These are phyloP conservation scores for Emmelina monodactyla DNA, from an alignment of 2,888 invertebrate species.

Conservation along the genomic window DNA sequence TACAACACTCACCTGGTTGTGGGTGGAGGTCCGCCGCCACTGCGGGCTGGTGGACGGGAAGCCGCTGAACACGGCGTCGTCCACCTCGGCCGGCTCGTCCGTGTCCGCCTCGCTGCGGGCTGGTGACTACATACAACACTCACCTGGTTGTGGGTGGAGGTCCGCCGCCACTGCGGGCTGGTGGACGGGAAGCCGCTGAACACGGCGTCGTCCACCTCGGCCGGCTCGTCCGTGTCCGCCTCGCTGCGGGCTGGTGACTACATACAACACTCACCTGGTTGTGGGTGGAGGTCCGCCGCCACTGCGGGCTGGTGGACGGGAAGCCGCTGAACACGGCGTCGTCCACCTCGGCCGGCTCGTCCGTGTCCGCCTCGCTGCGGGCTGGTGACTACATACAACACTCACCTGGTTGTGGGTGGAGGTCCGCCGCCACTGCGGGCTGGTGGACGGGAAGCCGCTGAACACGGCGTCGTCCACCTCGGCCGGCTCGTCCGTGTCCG, in stretches of 20 bases:
- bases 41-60: conserved; percentile 58
- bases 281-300: conserved; percentile 46
- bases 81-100: conserved; percentile 50
- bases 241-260: no score
- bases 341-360: conserved; percentile 50
- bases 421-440: conserved; percentile 53
- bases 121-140: no score
- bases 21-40: conserved; percentile 41
- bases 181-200: conserved; percentile 59
- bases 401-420: no score
- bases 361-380: conserved; percentile 61
- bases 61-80: conserved; percentile 53
- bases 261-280: no score
- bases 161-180: conserved; percentile 52
- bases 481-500: conserved; percentile 58
- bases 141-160: no score
- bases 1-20: neutral
- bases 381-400: no score
- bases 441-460: conserved; percentile 56
- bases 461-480: conserved; percentile 49
- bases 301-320: conserved; percentile 56
- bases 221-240: conserved; percentile 61
- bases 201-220: conserved; percentile 44
- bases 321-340: conserved; percentile 56
- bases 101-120: conserved; percentile 63